Conservation (phyloP, 2,113 vertebrate species). For the Accipiter cooperii region DNA sequence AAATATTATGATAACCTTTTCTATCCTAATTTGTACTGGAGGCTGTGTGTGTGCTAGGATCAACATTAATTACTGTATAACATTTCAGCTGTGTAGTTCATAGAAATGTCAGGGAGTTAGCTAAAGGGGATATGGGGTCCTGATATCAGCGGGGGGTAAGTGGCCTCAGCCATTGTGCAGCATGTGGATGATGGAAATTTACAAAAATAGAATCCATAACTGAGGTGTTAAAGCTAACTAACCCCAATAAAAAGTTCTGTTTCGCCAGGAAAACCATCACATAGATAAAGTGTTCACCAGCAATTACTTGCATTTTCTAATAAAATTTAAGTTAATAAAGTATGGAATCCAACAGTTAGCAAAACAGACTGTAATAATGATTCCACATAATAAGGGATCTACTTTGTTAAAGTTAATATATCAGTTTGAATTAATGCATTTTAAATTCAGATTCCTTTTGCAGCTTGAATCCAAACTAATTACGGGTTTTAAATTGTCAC, state of each 20-base stretch:
- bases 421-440: slow-evolving; percentile 78
- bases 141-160: slow-evolving; percentile 55
- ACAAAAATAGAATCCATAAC: slow-evolving; percentile 63
- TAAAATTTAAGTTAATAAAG: slow-evolving; percentile 67
- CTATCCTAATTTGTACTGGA: slow-evolving; percentile 87
- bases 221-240: slow-evolving; percentile 58
- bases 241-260: slow-evolving; percentile 59
- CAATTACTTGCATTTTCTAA: slow-evolving; percentile 50
- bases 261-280: slow-evolving; percentile 9
- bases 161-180: slow-evolving; percentile 53
- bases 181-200: slow-evolving; percentile 60
- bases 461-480: slow-evolving; percentile 81
- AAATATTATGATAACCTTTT: slow-evolving; percentile 96
- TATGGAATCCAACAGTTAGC: slow-evolving; percentile 60
- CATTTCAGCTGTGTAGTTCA: slow-evolving; percentile 82
- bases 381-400: slow-evolving; percentile 69
- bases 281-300: neutral
- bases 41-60: slow-evolving; percentile 81
- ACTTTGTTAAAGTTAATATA: slow-evolving; percentile 80
- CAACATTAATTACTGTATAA: slow-evolving; percentile 89
- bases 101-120: slow-evolving; percentile 81
- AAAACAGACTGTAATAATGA: slow-evolving; percentile 66
- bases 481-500: slow-evolving; percentile 83
- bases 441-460: slow-evolving; percentile 77
- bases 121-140: slow-evolving; percentile 71